These are phyloP conservation scores for Prosapia bicincta DNA, from an alignment of 2,888 invertebrate genomes.

Conservation along the genomic window DNA sequence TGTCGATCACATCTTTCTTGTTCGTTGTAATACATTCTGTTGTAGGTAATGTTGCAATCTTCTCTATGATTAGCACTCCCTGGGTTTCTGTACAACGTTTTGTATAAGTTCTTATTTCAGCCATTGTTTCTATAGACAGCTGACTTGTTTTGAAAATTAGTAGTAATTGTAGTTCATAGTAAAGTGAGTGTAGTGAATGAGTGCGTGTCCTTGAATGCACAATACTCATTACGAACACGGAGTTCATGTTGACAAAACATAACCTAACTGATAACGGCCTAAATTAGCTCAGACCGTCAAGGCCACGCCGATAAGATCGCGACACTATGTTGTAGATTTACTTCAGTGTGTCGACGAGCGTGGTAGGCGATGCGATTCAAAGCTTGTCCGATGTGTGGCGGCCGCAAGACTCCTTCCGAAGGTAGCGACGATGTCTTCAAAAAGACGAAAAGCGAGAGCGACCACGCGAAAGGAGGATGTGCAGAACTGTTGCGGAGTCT, in stretches of 20 bases:
- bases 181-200: too few relatives aligned
- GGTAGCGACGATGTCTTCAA: not conserved
- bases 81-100: too few relatives aligned
- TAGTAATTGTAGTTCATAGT: too few relatives aligned
- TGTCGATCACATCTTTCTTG: too few relatives aligned
- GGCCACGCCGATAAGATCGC: not conserved
- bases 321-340: not conserved
- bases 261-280: not conserved
- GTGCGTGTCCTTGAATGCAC: too few relatives aligned
- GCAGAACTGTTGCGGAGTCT: not conserved
- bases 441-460: not conserved
- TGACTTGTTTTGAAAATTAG: too few relatives aligned
- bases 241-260: not conserved
- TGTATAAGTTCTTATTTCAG: too few relatives aligned
- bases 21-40: too few relatives aligned
- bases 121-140: too few relatives aligned
- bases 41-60: too few relatives aligned
- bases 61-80: too few relatives aligned
- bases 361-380: not conserved
- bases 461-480: not conserved
- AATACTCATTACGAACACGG: not conserved
- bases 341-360: not conserved
- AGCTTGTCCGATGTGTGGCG: not conserved
- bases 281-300: not conserved
- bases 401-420: not conserved